These are phyloP conservation scores for Scolopax rusticola DNA, from an alignment of 2,797 vertebrate species.

Conservation along the genomic window DNA sequence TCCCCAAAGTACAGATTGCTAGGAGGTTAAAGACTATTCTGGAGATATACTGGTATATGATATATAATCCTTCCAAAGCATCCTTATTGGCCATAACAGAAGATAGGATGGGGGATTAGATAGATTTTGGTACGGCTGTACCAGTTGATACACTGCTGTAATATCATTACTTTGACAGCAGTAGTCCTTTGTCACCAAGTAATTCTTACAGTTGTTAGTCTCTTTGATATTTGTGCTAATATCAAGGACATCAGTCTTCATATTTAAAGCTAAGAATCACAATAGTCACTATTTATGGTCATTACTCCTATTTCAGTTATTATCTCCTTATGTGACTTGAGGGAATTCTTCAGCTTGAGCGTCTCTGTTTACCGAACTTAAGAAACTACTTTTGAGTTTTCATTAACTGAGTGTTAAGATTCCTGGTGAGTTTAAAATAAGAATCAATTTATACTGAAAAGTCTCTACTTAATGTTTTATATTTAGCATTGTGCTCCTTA, in stretches of 20 bases:
- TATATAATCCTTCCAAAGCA: constrained; percentile 19
- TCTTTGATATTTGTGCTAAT: constrained; percentile 20
- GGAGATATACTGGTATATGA: not conserved
- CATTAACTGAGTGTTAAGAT: not conserved
- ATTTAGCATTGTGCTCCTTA: not conserved
- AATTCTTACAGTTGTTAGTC: constrained; percentile 47
- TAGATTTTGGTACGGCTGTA: constrained; percentile 2
- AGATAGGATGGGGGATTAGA: not conserved
- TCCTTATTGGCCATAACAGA: constrained; percentile 35
- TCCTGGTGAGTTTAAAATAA: not conserved
- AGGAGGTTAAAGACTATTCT: not conserved
- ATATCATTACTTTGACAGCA: constrained; percentile 58
- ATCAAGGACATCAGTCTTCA: constrained; percentile 48
- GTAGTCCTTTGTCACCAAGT: not conserved
- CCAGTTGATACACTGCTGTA: constrained; percentile 50
- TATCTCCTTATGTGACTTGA: not conserved
- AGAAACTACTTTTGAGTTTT: not conserved
- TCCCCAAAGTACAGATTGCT: not conserved
- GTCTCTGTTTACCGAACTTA: not conserved
- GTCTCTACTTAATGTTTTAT: not conserved
- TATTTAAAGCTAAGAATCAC: constrained; percentile 46
- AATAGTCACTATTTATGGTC: constrained; percentile 18
- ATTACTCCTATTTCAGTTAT: constrained; percentile 19
- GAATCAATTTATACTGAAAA: not conserved
- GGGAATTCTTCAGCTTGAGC: not conserved